Evolutionary conservation across 2,888 invertebrate species (phyloP).

Genomic region (Cerceris ruficornis): DNA sequence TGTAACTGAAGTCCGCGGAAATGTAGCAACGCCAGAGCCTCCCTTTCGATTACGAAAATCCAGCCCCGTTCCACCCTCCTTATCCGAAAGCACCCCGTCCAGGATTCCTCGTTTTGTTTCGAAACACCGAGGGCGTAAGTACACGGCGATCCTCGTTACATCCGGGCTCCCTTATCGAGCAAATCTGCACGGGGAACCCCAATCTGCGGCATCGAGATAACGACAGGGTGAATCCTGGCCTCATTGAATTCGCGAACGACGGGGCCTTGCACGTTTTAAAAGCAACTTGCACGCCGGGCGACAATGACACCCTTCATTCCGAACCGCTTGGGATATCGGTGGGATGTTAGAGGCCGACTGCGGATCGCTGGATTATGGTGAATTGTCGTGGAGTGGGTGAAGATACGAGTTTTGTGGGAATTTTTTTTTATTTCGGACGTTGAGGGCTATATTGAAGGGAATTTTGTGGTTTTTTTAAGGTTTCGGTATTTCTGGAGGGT

Average conservation of each 20-base stretch:
- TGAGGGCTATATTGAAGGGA: no score
- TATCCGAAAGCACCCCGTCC: background rate
- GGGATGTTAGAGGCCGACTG: slow-evolving; percentile 9
- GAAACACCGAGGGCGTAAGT: slow-evolving; percentile 27
- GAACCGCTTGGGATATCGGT: slow-evolving; percentile 18
- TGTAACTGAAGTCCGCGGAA: background rate
- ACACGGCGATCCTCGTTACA: slow-evolving; percentile 33
- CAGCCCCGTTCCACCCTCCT: background rate
- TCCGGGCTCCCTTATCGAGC: slow-evolving; percentile 30
- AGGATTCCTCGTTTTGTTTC: slow-evolving; percentile 27
- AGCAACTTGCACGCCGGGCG: slow-evolving; percentile 43
- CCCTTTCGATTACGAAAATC: slow-evolving; percentile 5
- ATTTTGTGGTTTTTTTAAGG: background rate
- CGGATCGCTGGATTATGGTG: background rate
- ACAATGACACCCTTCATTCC: slow-evolving; percentile 60
- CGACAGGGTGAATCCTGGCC: slow-evolving; percentile 61
- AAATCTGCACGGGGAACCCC: slow-evolving; percentile 51
- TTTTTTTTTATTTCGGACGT: background rate
- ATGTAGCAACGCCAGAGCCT: background rate
- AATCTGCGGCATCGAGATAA: slow-evolving; percentile 72
- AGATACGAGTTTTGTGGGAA: no score
- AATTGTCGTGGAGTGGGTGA: background rate
- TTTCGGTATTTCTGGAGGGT: background rate
- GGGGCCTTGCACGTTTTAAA: slow-evolving; percentile 53
- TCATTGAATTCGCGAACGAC: slow-evolving; percentile 63